A percentile compares a stretch with the other conserved stretches of the same genome.
Conservation (phyloP, 2,888 invertebrate species). For the Phalera bucephala region DNA sequence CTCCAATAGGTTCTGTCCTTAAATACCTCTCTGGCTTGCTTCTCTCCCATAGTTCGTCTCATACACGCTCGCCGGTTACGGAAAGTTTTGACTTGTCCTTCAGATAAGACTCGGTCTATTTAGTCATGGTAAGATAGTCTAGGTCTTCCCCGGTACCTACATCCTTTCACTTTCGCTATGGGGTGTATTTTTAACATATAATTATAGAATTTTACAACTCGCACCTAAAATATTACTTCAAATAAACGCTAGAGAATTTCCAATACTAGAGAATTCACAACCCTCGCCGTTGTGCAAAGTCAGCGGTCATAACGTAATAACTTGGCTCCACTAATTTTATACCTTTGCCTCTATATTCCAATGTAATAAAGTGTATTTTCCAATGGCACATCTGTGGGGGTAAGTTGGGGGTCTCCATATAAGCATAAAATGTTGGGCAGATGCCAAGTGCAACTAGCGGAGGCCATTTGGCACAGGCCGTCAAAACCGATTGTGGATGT, state of each 20-base stretch:
- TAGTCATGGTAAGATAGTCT: too few relatives aligned
- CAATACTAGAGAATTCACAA: conserved; percentile 12
- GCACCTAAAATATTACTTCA: conserved; percentile 1
- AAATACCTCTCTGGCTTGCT: too few relatives aligned
- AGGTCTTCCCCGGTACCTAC: too few relatives aligned
- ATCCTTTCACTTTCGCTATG: too few relatives aligned
- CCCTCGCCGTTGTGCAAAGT: conserved; percentile 12
- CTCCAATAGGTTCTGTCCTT: too few relatives aligned
- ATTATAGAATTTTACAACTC: too few relatives aligned
- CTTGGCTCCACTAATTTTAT: conserved; percentile 1
- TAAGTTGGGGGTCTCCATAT: conserved; percentile 5
- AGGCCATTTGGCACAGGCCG: conserved; percentile 53
- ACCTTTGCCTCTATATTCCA: neutral
- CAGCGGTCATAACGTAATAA: conserved; percentile 8
- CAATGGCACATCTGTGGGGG: conserved; percentile 8
- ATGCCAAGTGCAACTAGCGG: conserved; percentile 38
- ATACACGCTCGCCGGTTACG: too few relatives aligned
- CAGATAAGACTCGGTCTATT: too few relatives aligned
- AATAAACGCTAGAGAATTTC: conserved; percentile 12
- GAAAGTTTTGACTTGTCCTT: too few relatives aligned
- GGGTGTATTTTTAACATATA: too few relatives aligned
- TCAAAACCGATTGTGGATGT: conserved; percentile 39
- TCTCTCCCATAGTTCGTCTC: too few relatives aligned
- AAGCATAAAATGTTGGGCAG: conserved; percentile 30
- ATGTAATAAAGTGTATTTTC: conserved; percentile 29